phyloP scores from a whole-genome alignment of 2,113 vertebrate species.

The Narcine bancroftii region DNA sequence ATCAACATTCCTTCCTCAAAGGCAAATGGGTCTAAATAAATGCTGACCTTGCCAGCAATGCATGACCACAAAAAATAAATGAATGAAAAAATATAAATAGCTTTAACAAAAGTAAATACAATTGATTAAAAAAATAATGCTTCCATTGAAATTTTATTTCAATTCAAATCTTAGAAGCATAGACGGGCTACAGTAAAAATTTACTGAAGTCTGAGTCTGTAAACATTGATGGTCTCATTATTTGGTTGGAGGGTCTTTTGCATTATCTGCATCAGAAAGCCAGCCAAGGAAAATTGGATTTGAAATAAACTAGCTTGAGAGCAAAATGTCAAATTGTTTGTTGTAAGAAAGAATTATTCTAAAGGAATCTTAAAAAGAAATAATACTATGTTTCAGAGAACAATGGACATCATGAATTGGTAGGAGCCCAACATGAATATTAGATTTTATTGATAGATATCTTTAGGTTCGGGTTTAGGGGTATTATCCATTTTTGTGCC shows the following conservation, averaged over 20 bases:
- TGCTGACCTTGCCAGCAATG: too few relatives aligned
- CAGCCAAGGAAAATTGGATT: conserved; percentile 14
- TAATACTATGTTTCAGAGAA: background rate
- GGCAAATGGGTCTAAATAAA: too few relatives aligned
- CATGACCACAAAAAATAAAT: too few relatives aligned
- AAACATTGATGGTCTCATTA: background rate
- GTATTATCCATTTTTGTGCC: background rate
- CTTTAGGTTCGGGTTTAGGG: background rate
- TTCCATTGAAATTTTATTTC: conserved; percentile 28
- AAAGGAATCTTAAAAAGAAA: background rate
- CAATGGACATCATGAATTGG: background rate
- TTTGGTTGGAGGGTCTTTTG: background rate
- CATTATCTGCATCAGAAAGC: background rate
- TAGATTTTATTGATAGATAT: background rate
- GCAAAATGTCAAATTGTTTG: background rate
- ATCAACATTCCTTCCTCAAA: too few relatives aligned
- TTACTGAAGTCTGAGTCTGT: background rate
- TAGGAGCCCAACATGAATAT: background rate
- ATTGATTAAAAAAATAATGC: conserved; percentile 39
- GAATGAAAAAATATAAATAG: too few relatives aligned
- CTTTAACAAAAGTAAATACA: conserved; percentile 31
- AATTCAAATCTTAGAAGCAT: background rate
- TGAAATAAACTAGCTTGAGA: background rate
- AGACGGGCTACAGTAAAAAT: background rate
- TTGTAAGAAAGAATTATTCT: background rate